Evolutionary conservation across 35 echinoderm and acorn worm species (phyloP).

Genomic region (Lytechinus variegatus): DNA sequence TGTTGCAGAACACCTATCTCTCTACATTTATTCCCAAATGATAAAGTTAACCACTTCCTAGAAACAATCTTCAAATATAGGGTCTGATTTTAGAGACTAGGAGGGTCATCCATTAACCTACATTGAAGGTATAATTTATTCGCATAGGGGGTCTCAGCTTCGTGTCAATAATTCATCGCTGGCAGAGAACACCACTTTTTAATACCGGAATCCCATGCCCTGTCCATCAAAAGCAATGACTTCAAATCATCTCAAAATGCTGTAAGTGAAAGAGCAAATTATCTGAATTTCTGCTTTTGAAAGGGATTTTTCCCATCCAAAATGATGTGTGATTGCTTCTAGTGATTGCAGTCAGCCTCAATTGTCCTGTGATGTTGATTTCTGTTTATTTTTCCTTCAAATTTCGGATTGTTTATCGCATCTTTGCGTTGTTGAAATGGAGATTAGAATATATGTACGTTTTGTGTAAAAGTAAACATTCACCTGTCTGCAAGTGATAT

Average conservation of each 20-base stretch:
- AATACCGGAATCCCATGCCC: background rate
- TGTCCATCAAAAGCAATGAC: background rate
- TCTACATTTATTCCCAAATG: background rate
- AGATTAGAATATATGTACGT: background rate
- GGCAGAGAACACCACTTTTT: background rate
- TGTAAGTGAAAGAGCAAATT: background rate
- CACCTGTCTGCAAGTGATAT: too few species aligned
- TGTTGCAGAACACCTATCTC: too few species aligned
- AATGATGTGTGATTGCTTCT: background rate
- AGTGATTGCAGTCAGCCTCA: background rate
- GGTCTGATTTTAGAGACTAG: background rate
- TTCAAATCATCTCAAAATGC: background rate
- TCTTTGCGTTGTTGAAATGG: background rate
- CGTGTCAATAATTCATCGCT: background rate
- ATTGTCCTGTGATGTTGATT: too few species aligned
- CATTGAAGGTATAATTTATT: slow-evolving; percentile 19
- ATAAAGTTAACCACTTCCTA: background rate
- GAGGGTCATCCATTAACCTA: slow-evolving; percentile 10
- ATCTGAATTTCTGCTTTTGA: background rate
- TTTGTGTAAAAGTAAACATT: too few species aligned
- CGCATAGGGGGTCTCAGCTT: background rate
- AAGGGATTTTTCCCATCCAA: background rate
- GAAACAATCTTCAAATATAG: background rate
- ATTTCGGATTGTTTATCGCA: background rate
- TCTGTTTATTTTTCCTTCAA: background rate